A percentile compares a stretch with the other conserved stretches of the same genome.
phyloP scores from a whole-genome alignment of 2,888 invertebrate species.

The Ametastegia equiseti region DNA sequence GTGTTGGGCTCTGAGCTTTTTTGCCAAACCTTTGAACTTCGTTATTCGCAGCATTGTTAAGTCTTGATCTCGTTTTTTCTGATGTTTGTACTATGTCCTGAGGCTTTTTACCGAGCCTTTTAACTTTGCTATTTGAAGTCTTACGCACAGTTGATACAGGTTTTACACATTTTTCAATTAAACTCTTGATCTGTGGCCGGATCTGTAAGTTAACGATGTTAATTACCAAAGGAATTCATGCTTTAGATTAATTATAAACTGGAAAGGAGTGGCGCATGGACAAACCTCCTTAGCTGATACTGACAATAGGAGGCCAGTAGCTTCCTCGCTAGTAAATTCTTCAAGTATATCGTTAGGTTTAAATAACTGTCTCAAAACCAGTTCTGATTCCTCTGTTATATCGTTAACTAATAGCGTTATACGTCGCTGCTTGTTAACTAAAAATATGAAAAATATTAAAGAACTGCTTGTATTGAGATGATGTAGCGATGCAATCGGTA shows the following conservation, averaged over 20 bases:
- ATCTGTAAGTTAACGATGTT: not conserved
- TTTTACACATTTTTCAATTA: not conserved
- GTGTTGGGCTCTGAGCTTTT: not conserved
- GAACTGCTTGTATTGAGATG: not conserved
- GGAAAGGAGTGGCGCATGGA: conserved; percentile 12
- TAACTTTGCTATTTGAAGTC: not conserved
- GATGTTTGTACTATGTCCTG: not conserved
- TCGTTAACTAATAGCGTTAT: conserved; percentile 84
- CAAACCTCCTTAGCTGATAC: conserved; percentile 80
- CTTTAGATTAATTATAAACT: not conserved
- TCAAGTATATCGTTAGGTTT: conserved; percentile 78
- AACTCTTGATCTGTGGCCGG: not conserved
- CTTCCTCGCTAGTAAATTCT: conserved; percentile 84
- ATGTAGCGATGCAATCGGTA: not conserved
- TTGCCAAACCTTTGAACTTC: not conserved
- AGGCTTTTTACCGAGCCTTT: not conserved
- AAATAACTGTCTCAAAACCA: conserved; percentile 81
- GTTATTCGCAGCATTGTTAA: not conserved
- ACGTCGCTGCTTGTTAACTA: conserved; percentile 81
- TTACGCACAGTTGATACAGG: not conserved
- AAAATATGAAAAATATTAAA: conserved; percentile 46
- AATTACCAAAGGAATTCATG: not conserved
- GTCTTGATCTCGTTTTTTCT: not conserved
- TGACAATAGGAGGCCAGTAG: conserved; percentile 85
- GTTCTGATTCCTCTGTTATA: conserved; percentile 81